A percentile compares a stretch with the other conserved stretches of the same genome.
Conservation (phyloP, 2,797 vertebrate species). For the Sparidentex hasta region DNA sequence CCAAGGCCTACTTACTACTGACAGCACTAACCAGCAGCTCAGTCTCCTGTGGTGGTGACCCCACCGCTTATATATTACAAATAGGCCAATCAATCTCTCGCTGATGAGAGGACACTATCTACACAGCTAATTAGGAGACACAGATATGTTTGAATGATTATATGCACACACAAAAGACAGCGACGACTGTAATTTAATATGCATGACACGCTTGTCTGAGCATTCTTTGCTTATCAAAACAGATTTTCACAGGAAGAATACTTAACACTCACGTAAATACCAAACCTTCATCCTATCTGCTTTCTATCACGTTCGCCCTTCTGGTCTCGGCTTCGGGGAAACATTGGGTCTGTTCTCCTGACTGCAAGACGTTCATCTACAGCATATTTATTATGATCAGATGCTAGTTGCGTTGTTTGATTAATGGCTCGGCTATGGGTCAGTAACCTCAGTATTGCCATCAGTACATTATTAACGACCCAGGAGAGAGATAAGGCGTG, state of each 20-base stretch:
- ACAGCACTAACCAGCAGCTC: neutral
- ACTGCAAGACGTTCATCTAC: slow-evolving; percentile 55
- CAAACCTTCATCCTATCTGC: slow-evolving; percentile 56
- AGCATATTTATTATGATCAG: slow-evolving; percentile 80
- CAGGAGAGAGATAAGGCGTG: slow-evolving; percentile 54
- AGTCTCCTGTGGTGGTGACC: slow-evolving; percentile 12
- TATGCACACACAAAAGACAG: neutral
- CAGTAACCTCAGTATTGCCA: slow-evolving; percentile 77
- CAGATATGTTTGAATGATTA: slow-evolving; percentile 15
- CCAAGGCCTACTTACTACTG: neutral
- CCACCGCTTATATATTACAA: slow-evolving; percentile 4
- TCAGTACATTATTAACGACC: slow-evolving; percentile 80
- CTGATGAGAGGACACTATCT: slow-evolving; percentile 28
- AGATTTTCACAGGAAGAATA: slow-evolving; percentile 31
- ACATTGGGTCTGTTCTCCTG: slow-evolving; percentile 21
- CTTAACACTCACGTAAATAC: slow-evolving; percentile 36
- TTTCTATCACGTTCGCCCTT: slow-evolving; percentile 65
- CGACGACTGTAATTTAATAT: neutral
- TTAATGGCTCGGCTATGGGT: slow-evolving; percentile 79
- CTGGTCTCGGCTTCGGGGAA: slow-evolving; percentile 38
- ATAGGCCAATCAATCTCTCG: slow-evolving; percentile 8
- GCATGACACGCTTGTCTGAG: neutral
- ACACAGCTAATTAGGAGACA: slow-evolving; percentile 29
- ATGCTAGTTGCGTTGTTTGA: slow-evolving; percentile 81
- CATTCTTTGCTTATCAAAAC: slow-evolving; percentile 13